These are phyloP conservation scores for Drosophila kepulauana DNA, from an alignment of 1,140 invertebrate species.

Conservation along the genomic window DNA sequence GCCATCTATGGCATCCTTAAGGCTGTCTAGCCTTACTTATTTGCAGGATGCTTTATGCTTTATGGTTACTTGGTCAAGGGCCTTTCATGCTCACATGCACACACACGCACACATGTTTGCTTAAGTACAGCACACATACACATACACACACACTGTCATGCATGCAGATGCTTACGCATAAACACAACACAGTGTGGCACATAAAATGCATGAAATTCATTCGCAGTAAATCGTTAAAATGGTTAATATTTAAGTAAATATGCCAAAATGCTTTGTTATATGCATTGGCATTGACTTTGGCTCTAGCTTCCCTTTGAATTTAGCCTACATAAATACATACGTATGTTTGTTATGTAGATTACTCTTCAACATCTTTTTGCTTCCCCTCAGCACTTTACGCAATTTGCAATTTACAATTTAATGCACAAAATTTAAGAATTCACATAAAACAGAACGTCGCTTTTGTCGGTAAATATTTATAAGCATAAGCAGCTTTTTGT, in stretches of 20 bases:
- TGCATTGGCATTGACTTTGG: conserved; percentile 44
- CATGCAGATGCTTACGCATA: neutral
- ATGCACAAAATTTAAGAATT: conserved; percentile 75
- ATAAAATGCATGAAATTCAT: conserved; percentile 78
- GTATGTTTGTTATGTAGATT: neutral
- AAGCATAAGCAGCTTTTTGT: conserved; percentile 43
- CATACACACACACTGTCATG: conserved; percentile 23
- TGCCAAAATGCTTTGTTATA: conserved; percentile 76
- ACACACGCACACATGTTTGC: conserved; percentile 33
- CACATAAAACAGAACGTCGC: conserved; percentile 55
- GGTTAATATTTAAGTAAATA: conserved; percentile 80
- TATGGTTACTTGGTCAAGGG: conserved; percentile 83
- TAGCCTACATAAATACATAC: neutral
- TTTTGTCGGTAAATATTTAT: conserved; percentile 64
- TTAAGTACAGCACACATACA: conserved; percentile 43
- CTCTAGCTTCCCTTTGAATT: neutral
- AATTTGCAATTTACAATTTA: conserved; percentile 76
- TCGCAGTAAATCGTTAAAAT: conserved; percentile 81
- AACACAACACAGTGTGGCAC: conserved; percentile 38
- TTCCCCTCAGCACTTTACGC: conserved; percentile 13
- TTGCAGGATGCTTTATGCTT: conserved; percentile 82
- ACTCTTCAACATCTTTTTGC: neutral
- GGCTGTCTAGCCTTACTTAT: conserved; percentile 81
- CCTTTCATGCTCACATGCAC: conserved; percentile 58
- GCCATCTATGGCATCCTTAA: conserved; percentile 49